These are phyloP conservation scores for Anneissia japonica DNA, from an alignment of 35 echinoderm and acorn worm genomes.

Conservation along the genomic window DNA sequence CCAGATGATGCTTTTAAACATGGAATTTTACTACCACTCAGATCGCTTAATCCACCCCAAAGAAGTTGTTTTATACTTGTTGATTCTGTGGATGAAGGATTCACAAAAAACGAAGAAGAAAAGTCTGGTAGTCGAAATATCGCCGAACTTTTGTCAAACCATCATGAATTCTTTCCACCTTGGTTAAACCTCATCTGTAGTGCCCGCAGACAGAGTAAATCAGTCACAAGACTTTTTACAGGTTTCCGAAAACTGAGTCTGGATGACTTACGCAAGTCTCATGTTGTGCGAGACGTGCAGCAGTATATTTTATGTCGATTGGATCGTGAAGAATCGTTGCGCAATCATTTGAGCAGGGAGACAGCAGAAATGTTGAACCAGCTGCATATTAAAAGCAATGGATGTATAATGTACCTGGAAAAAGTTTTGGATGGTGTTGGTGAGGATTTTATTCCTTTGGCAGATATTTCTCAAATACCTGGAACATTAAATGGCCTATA, in stretches of 20 bases:
- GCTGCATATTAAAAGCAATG: slow-evolving; percentile 95
- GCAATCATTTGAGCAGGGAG: slow-evolving; percentile 86
- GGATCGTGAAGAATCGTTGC: slow-evolving; percentile 79
- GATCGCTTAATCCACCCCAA: slow-evolving; percentile 72
- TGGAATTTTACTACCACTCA: slow-evolving; percentile 82
- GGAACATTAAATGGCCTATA: slow-evolving; percentile 98
- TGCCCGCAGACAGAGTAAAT: slow-evolving; percentile 88
- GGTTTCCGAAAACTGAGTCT: slow-evolving; percentile 93
- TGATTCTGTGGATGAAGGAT: slow-evolving; percentile 92
- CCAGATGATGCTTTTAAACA: slow-evolving; percentile 98
- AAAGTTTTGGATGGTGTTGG: slow-evolving; percentile 93
- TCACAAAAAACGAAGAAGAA: slow-evolving; percentile 54
- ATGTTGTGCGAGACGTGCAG: slow-evolving; percentile 94
- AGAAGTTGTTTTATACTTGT: slow-evolving; percentile 96
- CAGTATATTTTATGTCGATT: slow-evolving; percentile 93
- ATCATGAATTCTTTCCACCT: slow-evolving; percentile 94
- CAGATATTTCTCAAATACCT: slow-evolving; percentile 88
- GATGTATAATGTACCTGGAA: slow-evolving; percentile 94
- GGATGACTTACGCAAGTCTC: slow-evolving; percentile 91
- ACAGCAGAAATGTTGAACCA: slow-evolving; percentile 99
- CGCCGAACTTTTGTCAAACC: slow-evolving; percentile 90
- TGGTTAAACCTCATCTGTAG: slow-evolving; percentile 94
- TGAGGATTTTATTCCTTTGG: slow-evolving; percentile 71
- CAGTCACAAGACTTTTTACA: slow-evolving; percentile 93
- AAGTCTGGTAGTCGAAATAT: slow-evolving; percentile 74